Evolutionary conservation across 1,140 invertebrate genomes (phyloP).

Genomic region (Drosophila nigrodunni): DNA sequence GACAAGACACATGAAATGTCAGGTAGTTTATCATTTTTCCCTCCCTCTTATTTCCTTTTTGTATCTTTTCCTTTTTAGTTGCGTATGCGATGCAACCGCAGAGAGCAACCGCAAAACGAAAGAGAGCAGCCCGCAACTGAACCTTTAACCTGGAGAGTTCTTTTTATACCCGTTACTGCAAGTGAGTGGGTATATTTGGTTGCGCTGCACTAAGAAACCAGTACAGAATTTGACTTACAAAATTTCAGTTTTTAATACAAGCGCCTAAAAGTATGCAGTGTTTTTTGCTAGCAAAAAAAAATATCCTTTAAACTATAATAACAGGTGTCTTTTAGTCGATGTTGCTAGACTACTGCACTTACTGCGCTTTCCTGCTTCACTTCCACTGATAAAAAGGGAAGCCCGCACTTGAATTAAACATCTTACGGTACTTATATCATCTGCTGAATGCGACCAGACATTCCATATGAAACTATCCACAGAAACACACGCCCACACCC

Average conservation of each 20-base stretch:
- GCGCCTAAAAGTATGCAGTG: no score
- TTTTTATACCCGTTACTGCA: neutral
- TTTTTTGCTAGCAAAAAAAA: no score
- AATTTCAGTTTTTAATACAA: no score
- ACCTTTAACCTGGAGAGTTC: constrained; percentile 12
- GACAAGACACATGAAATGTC: constrained; percentile 42
- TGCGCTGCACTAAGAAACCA: no score
- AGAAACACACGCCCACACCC: constrained; percentile 2
- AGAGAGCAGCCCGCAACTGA: constrained; percentile 33
- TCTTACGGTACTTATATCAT: constrained; percentile 61
- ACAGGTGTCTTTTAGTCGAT: no score
- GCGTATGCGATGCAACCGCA: constrained; percentile 63
- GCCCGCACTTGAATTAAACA: constrained; percentile 76
- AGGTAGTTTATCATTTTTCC: constrained; percentile 73
- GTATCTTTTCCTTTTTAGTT: constrained; percentile 29
- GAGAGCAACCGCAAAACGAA: constrained; percentile 37
- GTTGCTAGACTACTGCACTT: no score
- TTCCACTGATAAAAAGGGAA: constrained; percentile 6
- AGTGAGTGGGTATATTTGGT: no score
- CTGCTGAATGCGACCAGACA: constrained; percentile 35
- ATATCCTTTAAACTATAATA: no score
- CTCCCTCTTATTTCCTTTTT: neutral
- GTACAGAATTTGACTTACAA: no score
- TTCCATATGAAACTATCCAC: constrained; percentile 39
- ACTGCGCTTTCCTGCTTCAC: neutral